Evolutionary conservation across 2,113 vertebrate species (phyloP), one percentile per base, ranked within the genome.

Genomic region (Planiliza haematocheilus): DNA sequence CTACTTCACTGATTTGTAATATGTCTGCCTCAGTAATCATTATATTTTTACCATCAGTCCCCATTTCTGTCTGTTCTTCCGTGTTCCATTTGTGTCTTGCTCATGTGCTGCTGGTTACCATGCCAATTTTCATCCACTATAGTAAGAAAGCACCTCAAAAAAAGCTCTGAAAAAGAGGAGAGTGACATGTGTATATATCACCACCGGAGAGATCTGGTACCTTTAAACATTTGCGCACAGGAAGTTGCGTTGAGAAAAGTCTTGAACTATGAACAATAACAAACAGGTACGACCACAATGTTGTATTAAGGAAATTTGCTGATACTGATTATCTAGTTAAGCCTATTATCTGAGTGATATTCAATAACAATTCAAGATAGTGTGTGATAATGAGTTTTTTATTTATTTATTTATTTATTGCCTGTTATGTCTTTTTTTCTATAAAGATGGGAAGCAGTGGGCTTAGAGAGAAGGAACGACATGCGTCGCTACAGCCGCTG

Each of bases 311-410:
- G 6, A 73, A 36, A 14, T 21, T 53, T n/a, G 38, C 18, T 11
- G 12, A 43, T 34, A 43, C 14, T 10, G 17, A 37, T 43, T 63
- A 14, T 30, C 5, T 30, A 52, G n/a, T 45, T 58, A 18, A 61
- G n/a, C 62, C 24, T 10, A 7, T 52, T 58, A 48, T 68, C 46
- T 49, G 42, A 16, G 41, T 60, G 14, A 63, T 61, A 51, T 65
- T 13, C 18, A 56, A 10, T 16, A 14, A 45, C 7, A 43, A 43
- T 43, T 7, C 12, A 49, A 16, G 50, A 39, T 46, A 34, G 50
- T 49, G 37, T 42, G 21, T 13, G 2, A 30, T 30, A 30, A 30
- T 30, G 24, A 30, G 24, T 30, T 30, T 30, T 30, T 30, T 3
- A 30, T 30, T 30, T 30, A 30, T 30, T 30, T 30, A 3, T 30